Conservation (phyloP, 2,113 vertebrate genomes). For the Hyperopisus bebe region DNA sequence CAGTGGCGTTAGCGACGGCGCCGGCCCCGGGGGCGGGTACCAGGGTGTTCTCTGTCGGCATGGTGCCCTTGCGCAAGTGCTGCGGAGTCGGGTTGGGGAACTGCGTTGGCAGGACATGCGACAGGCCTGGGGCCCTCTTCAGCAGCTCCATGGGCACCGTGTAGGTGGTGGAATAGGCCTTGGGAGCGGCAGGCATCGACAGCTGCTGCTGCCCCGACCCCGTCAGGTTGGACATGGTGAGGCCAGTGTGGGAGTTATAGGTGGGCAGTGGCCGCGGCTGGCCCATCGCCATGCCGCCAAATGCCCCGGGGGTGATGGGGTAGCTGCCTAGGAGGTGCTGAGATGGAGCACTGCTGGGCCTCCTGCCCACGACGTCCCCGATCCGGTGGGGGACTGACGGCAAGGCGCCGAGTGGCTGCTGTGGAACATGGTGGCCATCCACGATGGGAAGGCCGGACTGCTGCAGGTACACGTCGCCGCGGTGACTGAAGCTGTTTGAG, state of each 20-base stretch:
- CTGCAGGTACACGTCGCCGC: conserved; percentile 62
- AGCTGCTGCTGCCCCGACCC: conserved; percentile 50
- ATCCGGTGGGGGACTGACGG: conserved; percentile 61
- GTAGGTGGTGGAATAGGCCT: conserved; percentile 79
- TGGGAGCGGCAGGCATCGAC: conserved; percentile 56
- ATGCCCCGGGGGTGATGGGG: conserved; percentile 50
- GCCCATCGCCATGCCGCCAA: conserved; percentile 31
- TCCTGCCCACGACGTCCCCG: conserved; percentile 66
- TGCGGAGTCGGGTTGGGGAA: conserved; percentile 79
- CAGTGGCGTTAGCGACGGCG: background rate
- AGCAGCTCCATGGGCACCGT: conserved; percentile 90
- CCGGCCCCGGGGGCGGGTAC: conserved; percentile 24
- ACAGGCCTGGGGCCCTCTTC: conserved; percentile 75
- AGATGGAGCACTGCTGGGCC: conserved; percentile 83
- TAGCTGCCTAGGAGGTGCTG: conserved; percentile 85
- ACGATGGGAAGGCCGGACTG: conserved; percentile 47
- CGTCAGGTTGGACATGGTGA: conserved; percentile 62
- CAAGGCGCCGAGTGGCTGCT: conserved; percentile 48
- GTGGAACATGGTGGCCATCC: conserved; percentile 57
- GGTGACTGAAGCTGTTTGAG: conserved; percentile 85
- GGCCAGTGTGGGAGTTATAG: conserved; percentile 61
- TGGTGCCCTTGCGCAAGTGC: conserved; percentile 70
- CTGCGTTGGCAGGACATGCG: conserved; percentile 53
- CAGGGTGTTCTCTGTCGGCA: conserved; percentile 45
- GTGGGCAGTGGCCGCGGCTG: conserved; percentile 50